These are phyloP conservation scores for Aurelia aurita complex sp. Pacific DNA, from an alignment of 30 jellyfish, hydroid and myxozoan species.

Conservation along the genomic window DNA sequence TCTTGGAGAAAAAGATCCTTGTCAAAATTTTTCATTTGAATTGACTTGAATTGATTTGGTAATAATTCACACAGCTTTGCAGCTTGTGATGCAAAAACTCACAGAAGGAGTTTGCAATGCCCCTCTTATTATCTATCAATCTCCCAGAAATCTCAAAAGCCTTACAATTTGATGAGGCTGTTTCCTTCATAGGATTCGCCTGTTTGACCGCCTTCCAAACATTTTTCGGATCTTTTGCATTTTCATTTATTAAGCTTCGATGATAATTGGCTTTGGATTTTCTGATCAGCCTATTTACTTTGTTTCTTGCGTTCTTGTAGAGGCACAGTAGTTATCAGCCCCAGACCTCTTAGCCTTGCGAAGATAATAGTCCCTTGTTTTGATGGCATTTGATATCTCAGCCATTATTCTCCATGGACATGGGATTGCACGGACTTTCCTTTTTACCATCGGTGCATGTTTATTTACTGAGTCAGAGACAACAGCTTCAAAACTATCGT, in stretches of 20 bases:
- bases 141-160: conserved; percentile 52
- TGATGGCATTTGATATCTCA: conserved; percentile 26
- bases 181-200: conserved; percentile 5
- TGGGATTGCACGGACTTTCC: conserved; percentile 46
- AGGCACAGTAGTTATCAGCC: conserved; percentile 28
- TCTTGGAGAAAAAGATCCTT: too few relatives aligned
- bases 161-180: conserved; percentile 26
- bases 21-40: conserved; percentile 28
- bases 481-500: conserved; percentile 5
- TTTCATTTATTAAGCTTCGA: conserved; percentile 16
- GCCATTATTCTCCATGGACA: conserved; percentile 40
- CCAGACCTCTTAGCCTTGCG: conserved; percentile 29
- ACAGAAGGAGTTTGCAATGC: conserved; percentile 67
- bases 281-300: conserved; percentile 21
- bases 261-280: conserved; percentile 33
- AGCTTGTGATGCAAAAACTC: conserved; percentile 68
- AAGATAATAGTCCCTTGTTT: conserved; percentile 42
- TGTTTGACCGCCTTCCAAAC: conserved; percentile 40
- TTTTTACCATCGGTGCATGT: conserved; percentile 45
- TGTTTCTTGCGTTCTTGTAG: conserved; percentile 43
- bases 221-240: conserved; percentile 27
- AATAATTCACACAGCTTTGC: conserved; percentile 63
- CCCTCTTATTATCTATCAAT: conserved; percentile 59
- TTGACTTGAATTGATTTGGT: conserved; percentile 67
- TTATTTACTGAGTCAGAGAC: conserved; percentile 17